Percentiles rank a stretch among this genome's conserved stretches.
phyloP scores from a whole-genome alignment of 1,140 invertebrate genomes.

The Antheraea pernyi region DNA sequence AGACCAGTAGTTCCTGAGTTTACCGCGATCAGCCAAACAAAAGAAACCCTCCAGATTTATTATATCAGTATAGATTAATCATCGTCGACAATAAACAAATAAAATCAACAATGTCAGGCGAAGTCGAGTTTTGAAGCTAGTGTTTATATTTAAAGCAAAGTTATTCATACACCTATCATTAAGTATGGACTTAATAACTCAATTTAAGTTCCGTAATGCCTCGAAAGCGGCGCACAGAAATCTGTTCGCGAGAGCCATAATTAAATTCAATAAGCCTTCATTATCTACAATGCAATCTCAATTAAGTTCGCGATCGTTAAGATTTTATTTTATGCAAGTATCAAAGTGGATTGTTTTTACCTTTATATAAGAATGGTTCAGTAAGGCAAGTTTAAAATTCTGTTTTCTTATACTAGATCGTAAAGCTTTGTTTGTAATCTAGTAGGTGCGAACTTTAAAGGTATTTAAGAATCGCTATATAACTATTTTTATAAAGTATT shows the following conservation, averaged over 20 bases:
- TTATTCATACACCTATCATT: not conserved
- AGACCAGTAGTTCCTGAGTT: too few species aligned
- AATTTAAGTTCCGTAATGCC: conserved; percentile 2
- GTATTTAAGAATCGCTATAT: too few species aligned
- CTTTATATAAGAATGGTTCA: not conserved
- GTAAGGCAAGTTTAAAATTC: not conserved
- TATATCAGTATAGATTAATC: too few species aligned
- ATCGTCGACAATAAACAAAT: too few species aligned
- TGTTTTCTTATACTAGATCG: not conserved
- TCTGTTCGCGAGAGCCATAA: conserved; percentile 6
- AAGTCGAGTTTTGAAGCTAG: not conserved
- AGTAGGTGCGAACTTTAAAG: too few species aligned
- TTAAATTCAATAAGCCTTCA: conserved; percentile 24
- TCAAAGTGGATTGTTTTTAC: conserved; percentile 22
- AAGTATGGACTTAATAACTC: conserved; percentile 4
- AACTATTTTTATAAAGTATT: too few species aligned
- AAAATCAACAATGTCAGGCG: too few species aligned
- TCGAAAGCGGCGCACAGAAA: conserved; percentile 1
- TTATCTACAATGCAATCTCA: conserved; percentile 34
- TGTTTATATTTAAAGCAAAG: not conserved
- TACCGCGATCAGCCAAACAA: too few species aligned
- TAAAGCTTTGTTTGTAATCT: too few species aligned
- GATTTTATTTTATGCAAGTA: conserved; percentile 26
- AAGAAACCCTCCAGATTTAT: too few species aligned
- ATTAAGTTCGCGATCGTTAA: conserved; percentile 26